Percentiles rank a stretch among this genome's conserved stretches.
phyloP scores from a whole-genome alignment of 2,113 vertebrate species.

The Salminus brasiliensis region DNA sequence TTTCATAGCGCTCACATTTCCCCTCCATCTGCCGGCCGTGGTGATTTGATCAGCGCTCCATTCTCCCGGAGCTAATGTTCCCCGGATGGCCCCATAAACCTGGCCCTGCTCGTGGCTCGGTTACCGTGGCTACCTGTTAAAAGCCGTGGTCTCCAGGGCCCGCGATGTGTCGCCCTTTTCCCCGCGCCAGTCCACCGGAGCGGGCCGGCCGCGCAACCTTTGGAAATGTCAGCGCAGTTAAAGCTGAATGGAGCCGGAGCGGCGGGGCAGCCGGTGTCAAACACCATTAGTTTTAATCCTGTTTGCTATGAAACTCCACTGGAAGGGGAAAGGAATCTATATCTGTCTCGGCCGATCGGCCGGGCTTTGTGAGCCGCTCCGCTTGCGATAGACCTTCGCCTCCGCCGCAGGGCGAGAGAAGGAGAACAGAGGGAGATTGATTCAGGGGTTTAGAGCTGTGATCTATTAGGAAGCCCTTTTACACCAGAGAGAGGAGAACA shows the following conservation, averaged over 20 bases:
- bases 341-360: conserved; percentile 61
- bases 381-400: conserved; percentile 27
- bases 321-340: conserved; percentile 75
- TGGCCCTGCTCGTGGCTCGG: conserved; percentile 9
- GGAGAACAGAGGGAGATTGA: conserved; percentile 13
- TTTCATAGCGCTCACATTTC: conserved; percentile 9
- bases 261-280: conserved; percentile 71
- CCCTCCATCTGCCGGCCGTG: conserved; percentile 28
- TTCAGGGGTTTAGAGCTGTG: conserved; percentile 19
- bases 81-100: conserved; percentile 64
- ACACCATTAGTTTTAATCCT: conserved; percentile 79
- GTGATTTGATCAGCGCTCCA: conserved; percentile 63
- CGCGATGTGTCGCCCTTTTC: conserved; percentile 65
- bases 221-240: conserved; percentile 78
- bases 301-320: conserved; percentile 74
- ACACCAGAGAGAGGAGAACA: background rate
- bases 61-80: conserved; percentile 60
- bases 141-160: conserved; percentile 57
- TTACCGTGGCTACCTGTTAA: conserved; percentile 65
- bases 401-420: background rate
- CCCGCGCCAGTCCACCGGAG: conserved; percentile 51
- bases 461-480: conserved; percentile 13
- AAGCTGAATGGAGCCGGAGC: conserved; percentile 70
- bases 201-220: conserved; percentile 70
- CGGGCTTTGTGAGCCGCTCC: conserved; percentile 64